These are phyloP conservation scores for Papilio machaon DNA, from an alignment of 1,140 invertebrate species.

Conservation along the genomic window DNA sequence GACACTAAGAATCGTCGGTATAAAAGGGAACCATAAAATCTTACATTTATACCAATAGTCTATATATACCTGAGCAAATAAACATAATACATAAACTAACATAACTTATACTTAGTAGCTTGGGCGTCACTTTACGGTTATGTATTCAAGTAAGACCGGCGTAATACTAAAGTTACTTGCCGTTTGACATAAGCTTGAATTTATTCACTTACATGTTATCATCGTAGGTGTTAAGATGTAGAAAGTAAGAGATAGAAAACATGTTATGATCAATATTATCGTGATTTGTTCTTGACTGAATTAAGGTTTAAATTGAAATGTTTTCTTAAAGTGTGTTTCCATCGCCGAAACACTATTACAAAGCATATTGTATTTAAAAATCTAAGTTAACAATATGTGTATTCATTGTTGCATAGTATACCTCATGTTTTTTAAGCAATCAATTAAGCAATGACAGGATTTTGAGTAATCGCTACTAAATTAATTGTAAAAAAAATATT, in stretches of 20 bases:
- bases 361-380: too few relatives aligned
- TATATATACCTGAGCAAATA: constrained; percentile 1
- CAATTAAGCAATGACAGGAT: too few relatives aligned
- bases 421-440: too few relatives aligned
- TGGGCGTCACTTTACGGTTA: constrained; percentile 19
- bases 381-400: too few relatives aligned
- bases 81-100: constrained; percentile 6
- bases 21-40: constrained; percentile 9
- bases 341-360: too few relatives aligned
- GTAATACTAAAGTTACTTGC: constrained; percentile 6
- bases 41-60: constrained; percentile 7
- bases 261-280: too few relatives aligned
- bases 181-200: constrained; percentile 1
- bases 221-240: constrained; percentile 6
- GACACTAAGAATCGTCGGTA: not conserved
- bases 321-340: too few relatives aligned
- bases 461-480: too few relatives aligned
- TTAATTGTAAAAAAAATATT: too few relatives aligned
- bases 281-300: too few relatives aligned
- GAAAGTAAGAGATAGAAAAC: not conserved
- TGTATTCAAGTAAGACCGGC: constrained; percentile 9
- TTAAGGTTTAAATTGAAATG: too few relatives aligned
- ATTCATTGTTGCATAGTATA: too few relatives aligned
- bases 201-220: constrained; percentile 2
- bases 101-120: constrained; percentile 17